Evolutionary conservation across 2,888 invertebrate species (phyloP), one percentile per base, ranked within the genome.

Genomic region (Scaptomyza polygonia): DNA sequence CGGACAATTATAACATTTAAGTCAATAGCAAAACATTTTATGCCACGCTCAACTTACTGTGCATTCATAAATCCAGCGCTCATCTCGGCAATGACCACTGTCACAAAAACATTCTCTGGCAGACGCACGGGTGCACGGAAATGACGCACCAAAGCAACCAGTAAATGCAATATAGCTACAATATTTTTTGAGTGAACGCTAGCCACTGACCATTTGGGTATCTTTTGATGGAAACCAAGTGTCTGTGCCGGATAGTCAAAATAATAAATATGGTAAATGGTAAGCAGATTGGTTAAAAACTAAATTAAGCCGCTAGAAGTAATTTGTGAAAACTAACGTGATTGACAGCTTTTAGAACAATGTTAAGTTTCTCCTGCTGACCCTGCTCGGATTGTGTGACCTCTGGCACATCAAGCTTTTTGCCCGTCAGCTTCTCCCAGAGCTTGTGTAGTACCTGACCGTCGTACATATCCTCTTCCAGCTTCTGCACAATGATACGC

Each of bases 361-460:
- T 95, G 62, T 95, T 94, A 32, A 99, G 92, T 89, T 99, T 99
- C 90, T 99, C 98, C 70, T 97, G 96, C 91, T 99, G 99, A 0
- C 98, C 98, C 91, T 98, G 97, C 91, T 99, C 99, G 0, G 98
- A 98, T 91, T 99, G 99, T 0, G 99, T 98, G 1, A 99, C 99
- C 93, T 99, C 99, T 0, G 98, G 97, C 4, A 99, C 98, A 92
- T 99, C 98, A 47, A 99, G 93, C 92, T 97, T 96, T 52, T 96
- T 95, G 21, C 95, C 95, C 0, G 97, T 96, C 47, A 98, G 92
- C 91, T 97, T 97, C 91, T 98, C 97, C 85, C 95, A 92, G 2
- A 95, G 90, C 87, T 95, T 95, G 82, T 95, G 95, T 45, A 95
- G 90, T 5, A 94, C 96, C 93, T 99, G 99, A 0, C 99, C 99